Percentiles rank a stretch among this genome's conserved stretches.
phyloP scores from a whole-genome alignment of 2,888 invertebrate genomes.

The Andricus curvator region DNA sequence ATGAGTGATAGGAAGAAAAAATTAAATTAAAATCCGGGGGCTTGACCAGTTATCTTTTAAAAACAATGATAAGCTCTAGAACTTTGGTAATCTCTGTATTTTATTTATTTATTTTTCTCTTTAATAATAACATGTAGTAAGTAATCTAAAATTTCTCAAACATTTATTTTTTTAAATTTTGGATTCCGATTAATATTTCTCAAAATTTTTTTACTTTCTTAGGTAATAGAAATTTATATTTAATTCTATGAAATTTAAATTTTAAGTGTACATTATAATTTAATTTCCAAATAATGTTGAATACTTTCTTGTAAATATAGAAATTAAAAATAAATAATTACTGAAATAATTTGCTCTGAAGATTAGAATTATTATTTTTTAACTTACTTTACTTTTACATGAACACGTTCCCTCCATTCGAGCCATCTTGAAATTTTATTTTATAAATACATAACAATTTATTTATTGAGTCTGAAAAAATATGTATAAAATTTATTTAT shows the following conservation, averaged over 20 bases:
- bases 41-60: background rate
- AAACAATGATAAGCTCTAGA: background rate
- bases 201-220: no score
- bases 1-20: background rate
- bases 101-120: background rate
- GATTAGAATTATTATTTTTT: background rate
- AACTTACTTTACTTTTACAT: constrained; percentile 60
- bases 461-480: background rate
- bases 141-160: no score
- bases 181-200: no score
- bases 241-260: no score
- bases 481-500: background rate
- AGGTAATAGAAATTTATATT: no score
- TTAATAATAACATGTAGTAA: background rate
- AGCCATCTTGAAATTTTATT: constrained; percentile 54
- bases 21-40: background rate
- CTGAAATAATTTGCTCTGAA: background rate
- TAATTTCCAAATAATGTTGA: no score
- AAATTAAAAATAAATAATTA: background rate
- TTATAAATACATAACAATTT: background rate
- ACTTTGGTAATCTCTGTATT: background rate
- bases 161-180: no score
- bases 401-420: constrained; percentile 57
- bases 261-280: no score
- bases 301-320: no score